A percentile compares a stretch with the other conserved stretches of the same genome.
Evolutionary conservation across 2,797 vertebrate species (phyloP).

Genomic region (Xerus rutilus): DNA sequence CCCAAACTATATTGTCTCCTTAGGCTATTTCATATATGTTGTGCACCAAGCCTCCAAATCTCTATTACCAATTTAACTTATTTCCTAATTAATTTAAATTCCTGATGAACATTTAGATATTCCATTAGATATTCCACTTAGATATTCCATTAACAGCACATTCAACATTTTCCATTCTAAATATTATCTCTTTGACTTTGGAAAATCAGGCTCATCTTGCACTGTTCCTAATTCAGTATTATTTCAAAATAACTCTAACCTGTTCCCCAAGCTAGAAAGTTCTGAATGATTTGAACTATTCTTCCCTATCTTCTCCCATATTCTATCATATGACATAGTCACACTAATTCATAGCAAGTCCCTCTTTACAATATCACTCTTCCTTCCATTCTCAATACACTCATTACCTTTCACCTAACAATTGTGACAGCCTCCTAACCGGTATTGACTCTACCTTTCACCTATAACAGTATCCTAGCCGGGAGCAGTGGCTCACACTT

Average conservation of each 20-base stretch:
- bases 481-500: background rate
- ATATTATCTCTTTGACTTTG: background rate
- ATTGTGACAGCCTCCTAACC: slow-evolving; percentile 41
- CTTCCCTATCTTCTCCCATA: background rate
- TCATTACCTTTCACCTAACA: slow-evolving; percentile 68
- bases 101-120: background rate
- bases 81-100: slow-evolving; percentile 24
- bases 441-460: slow-evolving; percentile 64
- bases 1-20: slow-evolving; percentile 28
- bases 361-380: background rate
- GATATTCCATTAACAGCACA: slow-evolving; percentile 2
- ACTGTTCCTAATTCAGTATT: slow-evolving; percentile 31
- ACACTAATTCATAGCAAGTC: background rate
- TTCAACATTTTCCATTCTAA: slow-evolving; percentile 46
- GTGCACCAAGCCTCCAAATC: slow-evolving; percentile 9
- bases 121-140: background rate
- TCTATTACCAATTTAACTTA: background rate
- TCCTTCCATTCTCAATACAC: background rate
- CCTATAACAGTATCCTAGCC: slow-evolving; percentile 53
- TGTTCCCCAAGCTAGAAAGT: slow-evolving; percentile 28
- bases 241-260: slow-evolving; percentile 15
- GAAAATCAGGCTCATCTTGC: slow-evolving; percentile 29
- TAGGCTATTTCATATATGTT: background rate
- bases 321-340: background rate
- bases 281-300: slow-evolving; percentile 10